Evolutionary conservation across 2,113 vertebrate species (phyloP).

Genomic region (Otolemur garnettii): DNA sequence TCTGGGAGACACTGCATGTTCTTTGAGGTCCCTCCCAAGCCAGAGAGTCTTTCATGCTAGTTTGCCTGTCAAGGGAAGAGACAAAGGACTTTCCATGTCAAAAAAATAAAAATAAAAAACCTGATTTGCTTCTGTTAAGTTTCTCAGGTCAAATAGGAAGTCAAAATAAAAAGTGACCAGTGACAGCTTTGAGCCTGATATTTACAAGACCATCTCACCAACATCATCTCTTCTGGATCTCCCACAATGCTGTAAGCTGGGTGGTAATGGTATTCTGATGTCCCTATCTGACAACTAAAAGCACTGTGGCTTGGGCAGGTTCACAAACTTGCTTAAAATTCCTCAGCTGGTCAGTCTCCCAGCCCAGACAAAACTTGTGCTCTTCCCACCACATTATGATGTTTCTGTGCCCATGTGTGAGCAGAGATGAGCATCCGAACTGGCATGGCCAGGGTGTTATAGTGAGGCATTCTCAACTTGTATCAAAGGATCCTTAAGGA

Average conservation of each 20-base stretch:
- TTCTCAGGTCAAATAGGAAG: not conserved
- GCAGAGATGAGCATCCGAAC: not conserved
- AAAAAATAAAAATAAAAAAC: not conserved
- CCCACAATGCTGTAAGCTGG: not conserved
- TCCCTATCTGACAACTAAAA: not conserved
- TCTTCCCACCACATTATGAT: not conserved
- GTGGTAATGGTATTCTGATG: not conserved
- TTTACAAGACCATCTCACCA: not conserved
- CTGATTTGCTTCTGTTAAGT: not conserved
- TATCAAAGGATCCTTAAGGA: not conserved
- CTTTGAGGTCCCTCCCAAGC: not conserved
- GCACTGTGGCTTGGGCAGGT: not conserved
- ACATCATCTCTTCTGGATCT: not conserved
- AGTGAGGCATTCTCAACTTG: not conserved
- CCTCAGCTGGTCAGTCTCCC: not conserved
- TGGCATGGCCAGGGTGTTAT: not conserved
- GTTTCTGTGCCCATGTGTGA: not conserved
- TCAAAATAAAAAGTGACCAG: not conserved
- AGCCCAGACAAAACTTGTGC: not conserved
- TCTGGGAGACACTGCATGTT: not conserved
- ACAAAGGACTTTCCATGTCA: not conserved
- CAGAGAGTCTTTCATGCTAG: not conserved
- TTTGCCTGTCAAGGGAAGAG: constrained; percentile 16
- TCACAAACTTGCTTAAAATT: not conserved
- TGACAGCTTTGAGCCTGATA: not conserved